A percentile compares a stretch with the other conserved stretches of the same genome.
These are phyloP conservation scores for Himantopus leucocephalus DNA, from an alignment of 2,113 vertebrate species.

Conservation along the genomic window DNA sequence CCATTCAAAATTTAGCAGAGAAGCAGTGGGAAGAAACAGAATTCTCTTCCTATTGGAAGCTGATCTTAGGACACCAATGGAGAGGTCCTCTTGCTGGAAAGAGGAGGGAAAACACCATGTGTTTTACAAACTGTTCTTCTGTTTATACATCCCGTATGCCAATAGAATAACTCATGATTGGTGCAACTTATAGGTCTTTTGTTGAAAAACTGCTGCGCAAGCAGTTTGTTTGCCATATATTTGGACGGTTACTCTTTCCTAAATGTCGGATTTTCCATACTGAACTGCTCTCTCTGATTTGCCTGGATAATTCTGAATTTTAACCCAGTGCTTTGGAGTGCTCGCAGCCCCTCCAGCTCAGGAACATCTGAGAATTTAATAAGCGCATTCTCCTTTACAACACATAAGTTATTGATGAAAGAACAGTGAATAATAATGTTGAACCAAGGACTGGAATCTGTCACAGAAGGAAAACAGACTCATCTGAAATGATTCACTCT, in stretches of 20 bases:
- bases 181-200: neutral
- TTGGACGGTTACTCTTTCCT: neutral
- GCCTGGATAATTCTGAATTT: neutral
- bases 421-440: neutral
- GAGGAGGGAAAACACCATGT: neutral
- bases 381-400: neutral
- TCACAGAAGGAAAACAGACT: slow-evolving; percentile 23
- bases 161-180: neutral
- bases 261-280: neutral
- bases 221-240: neutral
- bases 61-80: neutral
- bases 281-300: neutral
- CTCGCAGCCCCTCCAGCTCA: neutral
- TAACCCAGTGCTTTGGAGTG: neutral
- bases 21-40: neutral
- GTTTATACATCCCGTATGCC: neutral
- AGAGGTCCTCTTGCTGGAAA: neutral
- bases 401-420: neutral
- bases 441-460: neutral
- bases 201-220: neutral
- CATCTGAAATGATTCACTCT: slow-evolving; percentile 5
- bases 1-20: neutral
- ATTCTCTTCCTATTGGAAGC: neutral
- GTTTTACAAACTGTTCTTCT: neutral
- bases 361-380: neutral